phyloP scores from a whole-genome alignment of 2,888 invertebrate genomes.

The Calliopum simillimum region DNA sequence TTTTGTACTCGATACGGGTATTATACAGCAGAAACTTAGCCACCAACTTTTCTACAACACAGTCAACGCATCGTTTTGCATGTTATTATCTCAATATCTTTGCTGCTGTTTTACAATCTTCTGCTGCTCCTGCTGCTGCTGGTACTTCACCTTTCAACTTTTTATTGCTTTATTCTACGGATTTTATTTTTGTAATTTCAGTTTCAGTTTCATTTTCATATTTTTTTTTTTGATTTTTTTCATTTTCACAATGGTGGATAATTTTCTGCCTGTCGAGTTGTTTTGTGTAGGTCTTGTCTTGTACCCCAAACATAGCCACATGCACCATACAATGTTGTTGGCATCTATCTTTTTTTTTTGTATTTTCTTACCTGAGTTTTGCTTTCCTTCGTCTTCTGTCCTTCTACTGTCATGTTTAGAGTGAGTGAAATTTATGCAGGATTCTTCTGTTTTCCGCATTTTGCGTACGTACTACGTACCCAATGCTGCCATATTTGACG shows the following conservation, averaged over 20 bases:
- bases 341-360: too few relatives aligned
- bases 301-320: too few relatives aligned
- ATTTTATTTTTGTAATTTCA: neutral
- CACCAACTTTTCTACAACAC: too few relatives aligned
- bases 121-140: conserved; percentile 2
- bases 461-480: conserved; percentile 1
- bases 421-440: conserved; percentile 19
- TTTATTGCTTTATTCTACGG: neutral
- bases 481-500: neutral
- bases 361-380: conserved; percentile 1
- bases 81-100: conserved; percentile 23
- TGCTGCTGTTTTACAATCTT: conserved; percentile 3
- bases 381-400: neutral
- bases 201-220: neutral
- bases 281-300: neutral
- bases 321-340: too few relatives aligned
- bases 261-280: conserved; percentile 20
- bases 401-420: neutral
- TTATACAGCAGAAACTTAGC: too few relatives aligned
- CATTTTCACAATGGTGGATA: conserved; percentile 18
- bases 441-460: neutral
- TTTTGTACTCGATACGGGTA: neutral
- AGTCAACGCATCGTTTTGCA: conserved; percentile 15
- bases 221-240: conserved; percentile 11
- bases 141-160: neutral